These are phyloP conservation scores for Alosa alosa DNA, from an alignment of 2,113 vertebrate genomes.

Conservation along the genomic window DNA sequence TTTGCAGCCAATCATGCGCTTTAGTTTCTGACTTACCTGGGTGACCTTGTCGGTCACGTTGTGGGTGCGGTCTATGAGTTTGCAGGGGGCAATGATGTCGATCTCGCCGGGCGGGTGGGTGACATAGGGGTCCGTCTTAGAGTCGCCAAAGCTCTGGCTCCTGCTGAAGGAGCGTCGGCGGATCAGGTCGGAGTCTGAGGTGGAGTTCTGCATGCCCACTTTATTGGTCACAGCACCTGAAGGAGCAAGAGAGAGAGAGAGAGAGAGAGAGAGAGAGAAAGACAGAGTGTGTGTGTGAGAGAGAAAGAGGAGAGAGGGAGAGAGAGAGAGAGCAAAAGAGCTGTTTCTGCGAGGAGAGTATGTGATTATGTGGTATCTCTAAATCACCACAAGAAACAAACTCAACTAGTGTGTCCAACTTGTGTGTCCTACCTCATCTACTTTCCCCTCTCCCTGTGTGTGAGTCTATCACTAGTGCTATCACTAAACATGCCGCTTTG, in stretches of 20 bases:
- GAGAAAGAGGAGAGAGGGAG: background rate
- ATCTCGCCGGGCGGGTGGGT: slow-evolving; percentile 71
- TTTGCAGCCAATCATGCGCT: background rate
- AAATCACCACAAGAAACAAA: background rate
- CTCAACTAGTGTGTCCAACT: background rate
- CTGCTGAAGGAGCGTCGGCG: slow-evolving; percentile 76
- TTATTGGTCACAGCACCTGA: slow-evolving; percentile 74
- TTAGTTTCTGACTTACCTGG: slow-evolving; percentile 69
- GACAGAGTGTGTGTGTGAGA: background rate
- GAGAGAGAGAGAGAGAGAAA: background rate
- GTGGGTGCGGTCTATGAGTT: slow-evolving; percentile 86
- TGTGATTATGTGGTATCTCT: background rate
- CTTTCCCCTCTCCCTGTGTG: background rate
- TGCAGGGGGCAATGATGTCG: slow-evolving; percentile 84
- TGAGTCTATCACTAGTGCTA: background rate
- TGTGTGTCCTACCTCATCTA: background rate
- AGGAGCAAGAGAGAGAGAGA: background rate
- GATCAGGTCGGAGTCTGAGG: slow-evolving; percentile 79
- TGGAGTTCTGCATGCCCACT: slow-evolving; percentile 75
- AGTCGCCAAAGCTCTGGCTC: slow-evolving; percentile 81
- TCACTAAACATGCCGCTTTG: background rate
- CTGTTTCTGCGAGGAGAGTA: background rate
- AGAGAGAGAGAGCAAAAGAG: background rate
- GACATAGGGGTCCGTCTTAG: slow-evolving; percentile 76
- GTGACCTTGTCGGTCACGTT: slow-evolving; percentile 92